Base-by-base conservation (phyloP, 2,797 vertebrate species). In the Tympanoctomys barrerae region DNA sequence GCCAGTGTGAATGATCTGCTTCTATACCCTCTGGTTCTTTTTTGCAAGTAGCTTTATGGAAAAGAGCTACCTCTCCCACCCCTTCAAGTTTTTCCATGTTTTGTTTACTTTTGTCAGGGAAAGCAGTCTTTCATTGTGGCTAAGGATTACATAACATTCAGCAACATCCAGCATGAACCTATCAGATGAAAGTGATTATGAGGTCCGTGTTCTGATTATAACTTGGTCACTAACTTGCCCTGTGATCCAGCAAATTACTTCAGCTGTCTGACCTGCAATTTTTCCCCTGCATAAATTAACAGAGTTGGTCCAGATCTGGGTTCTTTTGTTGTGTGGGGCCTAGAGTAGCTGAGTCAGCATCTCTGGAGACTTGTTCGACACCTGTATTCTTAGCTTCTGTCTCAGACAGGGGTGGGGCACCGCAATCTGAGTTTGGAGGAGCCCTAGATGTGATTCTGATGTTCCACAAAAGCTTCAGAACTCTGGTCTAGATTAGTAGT, bases 121-220 rank as follows among this genome's bases (percentile, higher is more conserved):
- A 87, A 70, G 36, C 75, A 19, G 21, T 92, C 88, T 93, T 33
- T 96, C 86, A 46, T 62, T n/a, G 16, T 26, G 33, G 66, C 66
- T 95, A 59, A 31, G 66, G 57, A 57, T 94, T 66, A 70, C 42
- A 33, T 83, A 71, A 62, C n/a, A 49, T 77, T 94, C 57, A 90
- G 64, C 49, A 66, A 61, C 52, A 89, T 12, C 66, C 52, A 71
- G 19, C 80, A 82, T 71, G 62, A 71, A 71, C 81, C 83, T 91
- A 59, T 93, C 91, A 70, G 84, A 84, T 87, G 75, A 90, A 49
- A 96, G 36, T 87, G 75, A 87, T 77, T 75, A 64, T 89, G 77
- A 95, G 78, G 66, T 73, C 31, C 82, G 59, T 66, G 19, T 82
- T 90, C 14, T 91, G 85, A 87, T 91, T 86, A 89, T n/a, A 59